Evolutionary conservation across 1,140 invertebrate species (phyloP).

Genomic region (Pectinophora gossypiella): DNA sequence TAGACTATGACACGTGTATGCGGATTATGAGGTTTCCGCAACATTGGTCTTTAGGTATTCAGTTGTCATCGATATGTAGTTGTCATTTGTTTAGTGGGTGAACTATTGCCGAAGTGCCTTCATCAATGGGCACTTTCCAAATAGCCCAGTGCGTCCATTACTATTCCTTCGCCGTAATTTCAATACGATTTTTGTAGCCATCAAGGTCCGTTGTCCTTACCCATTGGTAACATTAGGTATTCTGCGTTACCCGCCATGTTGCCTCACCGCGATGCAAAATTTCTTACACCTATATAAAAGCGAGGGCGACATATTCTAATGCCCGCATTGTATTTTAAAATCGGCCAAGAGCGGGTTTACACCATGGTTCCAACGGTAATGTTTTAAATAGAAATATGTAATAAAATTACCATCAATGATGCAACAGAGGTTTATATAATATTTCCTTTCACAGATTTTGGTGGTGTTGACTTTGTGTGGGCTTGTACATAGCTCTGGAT

Average conservation of each 20-base stretch:
- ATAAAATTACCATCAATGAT: not conserved
- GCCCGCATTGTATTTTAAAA: slow-evolving; percentile 61
- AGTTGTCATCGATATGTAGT: not conserved
- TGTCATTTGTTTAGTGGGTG: not conserved
- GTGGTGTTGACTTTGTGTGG: slow-evolving; percentile 34
- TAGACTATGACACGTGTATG: too few relatives aligned
- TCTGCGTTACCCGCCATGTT: slow-evolving; percentile 55
- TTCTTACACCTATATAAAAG: slow-evolving; percentile 74
- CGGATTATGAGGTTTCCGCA: too few relatives aligned
- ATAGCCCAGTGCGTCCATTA: slow-evolving; percentile 51
- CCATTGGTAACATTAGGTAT: slow-evolving; percentile 67
- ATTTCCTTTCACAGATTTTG: slow-evolving; percentile 41
- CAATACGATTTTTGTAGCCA: slow-evolving; percentile 70
- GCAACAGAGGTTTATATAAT: not conserved
- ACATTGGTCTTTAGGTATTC: too few relatives aligned
- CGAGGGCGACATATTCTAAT: slow-evolving; percentile 51
- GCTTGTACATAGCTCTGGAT: slow-evolving; percentile 36
- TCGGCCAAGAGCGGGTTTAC: slow-evolving; percentile 36
- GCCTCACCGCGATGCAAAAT: slow-evolving; percentile 70
- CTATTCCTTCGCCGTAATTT: slow-evolving; percentile 64
- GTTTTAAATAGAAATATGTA: not conserved
- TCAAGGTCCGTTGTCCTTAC: slow-evolving; percentile 67
- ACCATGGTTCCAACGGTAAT: slow-evolving; percentile 54
- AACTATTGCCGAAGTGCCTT: not conserved
- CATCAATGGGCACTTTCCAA: slow-evolving; percentile 41